Evolutionary conservation across 2,797 vertebrate genomes (phyloP).

Genomic region (Macroramphosus scolopax): DNA sequence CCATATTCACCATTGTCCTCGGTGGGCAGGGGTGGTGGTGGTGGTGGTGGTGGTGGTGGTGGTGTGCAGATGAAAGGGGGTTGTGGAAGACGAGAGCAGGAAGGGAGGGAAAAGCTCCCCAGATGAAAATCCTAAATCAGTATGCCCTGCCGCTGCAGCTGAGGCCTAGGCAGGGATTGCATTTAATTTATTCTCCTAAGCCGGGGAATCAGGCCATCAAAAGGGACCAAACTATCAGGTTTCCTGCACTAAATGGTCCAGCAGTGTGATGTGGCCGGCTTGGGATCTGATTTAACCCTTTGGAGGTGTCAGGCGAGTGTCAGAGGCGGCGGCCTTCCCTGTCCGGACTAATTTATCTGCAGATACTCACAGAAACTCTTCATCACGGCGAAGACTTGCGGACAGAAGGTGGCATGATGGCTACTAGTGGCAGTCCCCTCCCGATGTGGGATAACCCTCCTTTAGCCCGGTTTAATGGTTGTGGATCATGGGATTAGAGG

Average conservation of each 20-base stretch:
- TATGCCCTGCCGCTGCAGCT: constrained; percentile 84
- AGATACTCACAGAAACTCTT: constrained; percentile 5
- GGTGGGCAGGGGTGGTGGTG: constrained; percentile 15
- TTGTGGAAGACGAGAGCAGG: constrained; percentile 33
- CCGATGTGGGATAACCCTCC: constrained; percentile 37
- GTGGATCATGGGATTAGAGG: constrained; percentile 58
- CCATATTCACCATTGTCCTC: constrained; percentile 39
- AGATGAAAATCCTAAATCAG: constrained; percentile 92
- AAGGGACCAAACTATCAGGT: constrained; percentile 83
- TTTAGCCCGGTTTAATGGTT: constrained; percentile 55
- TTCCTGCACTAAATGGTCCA: constrained; percentile 76
- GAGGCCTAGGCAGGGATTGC: constrained; percentile 82
- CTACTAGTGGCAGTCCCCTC: constrained; percentile 20
- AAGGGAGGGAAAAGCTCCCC: constrained; percentile 88
- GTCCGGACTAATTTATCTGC: constrained; percentile 31
- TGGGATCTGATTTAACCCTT: constrained; percentile 69
- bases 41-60: no score
- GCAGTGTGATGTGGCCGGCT: constrained; percentile 63
- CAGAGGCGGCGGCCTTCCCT: constrained; percentile 17
- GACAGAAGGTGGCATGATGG: constrained; percentile 17
- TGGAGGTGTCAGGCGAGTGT: constrained; percentile 40
- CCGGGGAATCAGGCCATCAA: constrained; percentile 81
- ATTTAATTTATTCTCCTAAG: constrained; percentile 93
- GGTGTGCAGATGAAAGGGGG: constrained; percentile 8
- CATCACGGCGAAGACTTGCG: background rate